Evolutionary conservation across 2,797 vertebrate genomes (phyloP).

Genomic region (Periparus ater): DNA sequence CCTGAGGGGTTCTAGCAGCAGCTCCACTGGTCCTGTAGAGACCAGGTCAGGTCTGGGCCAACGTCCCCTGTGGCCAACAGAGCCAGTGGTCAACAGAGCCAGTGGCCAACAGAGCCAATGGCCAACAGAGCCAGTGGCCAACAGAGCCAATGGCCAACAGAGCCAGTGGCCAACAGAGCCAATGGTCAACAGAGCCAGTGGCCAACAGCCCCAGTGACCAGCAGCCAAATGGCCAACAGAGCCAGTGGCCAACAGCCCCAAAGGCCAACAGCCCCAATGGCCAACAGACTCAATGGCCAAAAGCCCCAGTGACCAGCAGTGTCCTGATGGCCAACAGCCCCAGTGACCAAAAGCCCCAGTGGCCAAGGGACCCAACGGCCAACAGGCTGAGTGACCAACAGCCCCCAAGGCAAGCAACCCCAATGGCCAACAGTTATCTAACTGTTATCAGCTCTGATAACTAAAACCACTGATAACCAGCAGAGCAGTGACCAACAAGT

Average conservation of each 20-base stretch:
- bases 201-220: fast-evolving
- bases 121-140: fast-evolving
- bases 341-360: fast-evolving
- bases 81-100: fast-evolving
- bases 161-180: fast-evolving
- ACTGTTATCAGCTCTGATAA: fast-evolving
- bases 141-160: fast-evolving
- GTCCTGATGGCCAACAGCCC: fast-evolving
- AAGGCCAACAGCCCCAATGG: fast-evolving
- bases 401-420: fast-evolving
- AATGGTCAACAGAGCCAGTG: fast-evolving
- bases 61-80: fast-evolving
- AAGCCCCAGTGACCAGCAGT: fast-evolving
- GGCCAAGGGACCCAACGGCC: fast-evolving
- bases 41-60: neutral
- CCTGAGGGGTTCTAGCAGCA: neutral
- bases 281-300: fast-evolving
- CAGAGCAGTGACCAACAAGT: neutral
- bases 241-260: fast-evolving
- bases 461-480: fast-evolving
- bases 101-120: fast-evolving
- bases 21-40: neutral
- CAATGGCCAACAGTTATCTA: fast-evolving
- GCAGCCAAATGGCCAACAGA: fast-evolving
- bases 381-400: fast-evolving